These are phyloP conservation scores for Xenus cinereus DNA, from an alignment of 2,113 vertebrate genomes.

Conservation along the genomic window DNA sequence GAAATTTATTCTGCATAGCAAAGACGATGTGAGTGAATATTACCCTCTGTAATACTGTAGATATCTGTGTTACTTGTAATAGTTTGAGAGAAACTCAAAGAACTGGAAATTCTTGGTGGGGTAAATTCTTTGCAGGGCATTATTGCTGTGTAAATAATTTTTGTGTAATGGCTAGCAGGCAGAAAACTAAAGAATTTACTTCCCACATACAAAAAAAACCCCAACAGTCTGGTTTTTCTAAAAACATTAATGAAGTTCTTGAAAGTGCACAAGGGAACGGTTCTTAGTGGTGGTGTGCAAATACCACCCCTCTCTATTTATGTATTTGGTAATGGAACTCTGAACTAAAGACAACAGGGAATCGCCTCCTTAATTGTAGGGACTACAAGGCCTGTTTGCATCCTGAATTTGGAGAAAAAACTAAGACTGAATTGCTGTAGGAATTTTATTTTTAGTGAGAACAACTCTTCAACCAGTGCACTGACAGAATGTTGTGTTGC, in stretches of 20 bases:
- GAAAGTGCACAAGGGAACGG: not conserved
- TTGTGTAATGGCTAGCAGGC: not conserved
- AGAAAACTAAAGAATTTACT: not conserved
- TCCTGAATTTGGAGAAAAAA: not conserved
- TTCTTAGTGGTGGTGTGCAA: not conserved
- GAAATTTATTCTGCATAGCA: not conserved
- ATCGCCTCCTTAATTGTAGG: not conserved
- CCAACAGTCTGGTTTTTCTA: not conserved
- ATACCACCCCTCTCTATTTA: not conserved
- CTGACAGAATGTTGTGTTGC: not conserved
- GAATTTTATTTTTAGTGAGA: not conserved
- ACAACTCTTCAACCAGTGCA: not conserved
- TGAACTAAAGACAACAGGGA: not conserved
- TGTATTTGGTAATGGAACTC: not conserved
- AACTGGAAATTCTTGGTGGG: not conserved
- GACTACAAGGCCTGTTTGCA: not conserved
- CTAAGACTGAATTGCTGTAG: not conserved
- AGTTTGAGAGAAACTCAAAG: not conserved
- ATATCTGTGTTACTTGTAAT: not conserved
- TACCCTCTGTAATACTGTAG: not conserved
- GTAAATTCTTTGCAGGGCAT: not conserved
- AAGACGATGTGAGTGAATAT: not conserved
- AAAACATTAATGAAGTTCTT: not conserved
- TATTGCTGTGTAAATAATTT: not conserved
- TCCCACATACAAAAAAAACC: not conserved